phyloP scores from a whole-genome alignment of 2,113 vertebrate genomes.

The Xenopus laevis region DNA sequence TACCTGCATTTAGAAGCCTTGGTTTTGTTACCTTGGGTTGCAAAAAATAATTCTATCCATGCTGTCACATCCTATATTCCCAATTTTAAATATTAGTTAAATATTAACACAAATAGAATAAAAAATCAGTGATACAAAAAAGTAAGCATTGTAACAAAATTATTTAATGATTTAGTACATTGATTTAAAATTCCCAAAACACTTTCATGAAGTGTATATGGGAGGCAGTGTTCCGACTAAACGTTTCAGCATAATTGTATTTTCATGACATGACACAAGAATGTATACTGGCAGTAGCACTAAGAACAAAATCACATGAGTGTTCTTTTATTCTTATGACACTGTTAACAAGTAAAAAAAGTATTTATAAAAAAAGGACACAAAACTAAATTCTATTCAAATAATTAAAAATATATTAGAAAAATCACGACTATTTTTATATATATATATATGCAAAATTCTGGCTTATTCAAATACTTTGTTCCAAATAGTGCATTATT shows the following conservation, averaged over 20 bases:
- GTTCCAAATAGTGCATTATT: constrained; percentile 48
- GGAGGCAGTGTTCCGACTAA: constrained; percentile 24
- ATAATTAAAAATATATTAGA: not conserved
- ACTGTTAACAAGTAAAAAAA: not conserved
- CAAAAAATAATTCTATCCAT: no score
- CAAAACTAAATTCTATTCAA: not conserved
- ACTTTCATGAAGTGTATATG: not conserved
- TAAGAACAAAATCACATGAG: not conserved
- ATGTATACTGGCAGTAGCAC: not conserved
- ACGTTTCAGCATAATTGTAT: not conserved
- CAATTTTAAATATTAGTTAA: no score
- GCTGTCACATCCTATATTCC: no score
- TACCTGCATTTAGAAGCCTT: no score
- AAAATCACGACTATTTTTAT: not conserved
- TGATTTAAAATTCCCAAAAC: not conserved
- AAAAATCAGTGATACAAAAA: no score
- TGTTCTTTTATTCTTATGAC: not conserved
- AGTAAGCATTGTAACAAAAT: not conserved
- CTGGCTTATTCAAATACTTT: constrained; percentile 58
- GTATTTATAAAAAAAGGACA: not conserved
- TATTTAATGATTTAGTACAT: not conserved
- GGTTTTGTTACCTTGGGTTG: no score
- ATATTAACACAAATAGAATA: no score
- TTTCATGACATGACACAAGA: not conserved
- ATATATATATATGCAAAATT: constrained; percentile 50